Base-by-base conservation (phyloP, 2,888 invertebrate genomes). In the Argyresthia albistria region DNA sequence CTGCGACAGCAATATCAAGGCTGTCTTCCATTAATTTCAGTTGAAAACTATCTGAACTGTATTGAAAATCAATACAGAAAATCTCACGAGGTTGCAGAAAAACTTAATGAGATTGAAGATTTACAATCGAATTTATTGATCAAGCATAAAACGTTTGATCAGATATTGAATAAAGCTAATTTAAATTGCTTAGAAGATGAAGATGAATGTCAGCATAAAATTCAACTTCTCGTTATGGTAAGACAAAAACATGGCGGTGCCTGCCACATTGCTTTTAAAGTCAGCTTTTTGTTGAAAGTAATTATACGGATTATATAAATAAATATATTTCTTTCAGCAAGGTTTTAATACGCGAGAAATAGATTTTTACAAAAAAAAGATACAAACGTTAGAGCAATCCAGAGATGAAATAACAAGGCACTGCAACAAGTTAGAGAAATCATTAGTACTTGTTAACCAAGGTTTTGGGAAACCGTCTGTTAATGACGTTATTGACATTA, bases 1-100 rank as follows among this genome's bases (percentile, higher is more conserved):
- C 59, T 88, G 9, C 68, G 83, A 51, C 72, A 78, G 53, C 86
- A 88, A 59, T 88, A 88, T 60, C 79, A 83, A 57, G 84, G 87
- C 16, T 64, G 74, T 57, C 43, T 87, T 53, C 88, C 88, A 4
- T 55, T 80, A 4, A 61, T 66, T 36, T 75, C 80, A 1, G 56
- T 81, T 12, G 87, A 88, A 66, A 77, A 72, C 53, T 82, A 78
- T 64, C 52, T 79, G 1, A 74, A 75, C 50, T 72, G 67, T 57
- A 56, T 73, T 11, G 74, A 79, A 69, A 78, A 82, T 52, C 45
- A 75, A 37, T 63, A 65, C 45, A 68, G 71, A 11, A 80, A 79
- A 64, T 70, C 69, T 25, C 58, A 64, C 49, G 70, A 68, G 52
- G 66, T 70, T 10, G 65, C 79, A 56, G 74, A 74, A 57, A 80